Base-by-base conservation (phyloP, 2,888 invertebrate genomes). In the Morpho deidamia region DNA sequence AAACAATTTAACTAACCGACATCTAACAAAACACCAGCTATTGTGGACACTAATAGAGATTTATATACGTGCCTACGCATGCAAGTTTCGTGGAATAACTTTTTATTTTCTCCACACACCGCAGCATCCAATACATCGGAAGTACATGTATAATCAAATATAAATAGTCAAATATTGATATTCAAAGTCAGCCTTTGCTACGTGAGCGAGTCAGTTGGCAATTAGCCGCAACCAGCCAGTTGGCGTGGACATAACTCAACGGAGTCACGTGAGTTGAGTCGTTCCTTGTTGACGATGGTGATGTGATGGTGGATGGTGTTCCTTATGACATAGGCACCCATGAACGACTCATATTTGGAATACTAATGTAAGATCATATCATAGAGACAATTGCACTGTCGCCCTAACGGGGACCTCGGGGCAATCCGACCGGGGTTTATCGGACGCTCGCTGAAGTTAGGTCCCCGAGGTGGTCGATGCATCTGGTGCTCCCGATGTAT, bases 151-250 rank as follows among this genome's bases (percentile, higher is more conserved):
- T n/a, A n/a, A n/a, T n/a, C n/a, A n/a, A n/a, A n/a, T n/a, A n/a
- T 39, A 51, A 48, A 51, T 38, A 33, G 40, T 34, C 11, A 55
- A 56, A 53, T 53, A 56, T 53, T 49, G 49, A 52, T n/a, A n/a
- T 41, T 49, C 52, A 33, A 11, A 39, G 33, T 47, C 44, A 23
- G 8, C 12, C 32, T 42, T 14, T 23, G 47, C 49, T 44, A 58
- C 61, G 62, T 63, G 59, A 55, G 51, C 44, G 57, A 34, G 53
- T 56, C 53, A 49, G 71, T 75, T 80, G 80, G 78, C 79, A 80
- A 73, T 74, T 72, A 72, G 73, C 76, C 76, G 46, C n/a, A 38
- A 39, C 46, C 38, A 46, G 37, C 38, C 11, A 11, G 46, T n/a
- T 39, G 45, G 35, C 35, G 12, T 10, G 23, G 11, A 38, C 46